phyloP scores from a whole-genome alignment of 2,888 invertebrate genomes.

The Leucozona laternaria region DNA sequence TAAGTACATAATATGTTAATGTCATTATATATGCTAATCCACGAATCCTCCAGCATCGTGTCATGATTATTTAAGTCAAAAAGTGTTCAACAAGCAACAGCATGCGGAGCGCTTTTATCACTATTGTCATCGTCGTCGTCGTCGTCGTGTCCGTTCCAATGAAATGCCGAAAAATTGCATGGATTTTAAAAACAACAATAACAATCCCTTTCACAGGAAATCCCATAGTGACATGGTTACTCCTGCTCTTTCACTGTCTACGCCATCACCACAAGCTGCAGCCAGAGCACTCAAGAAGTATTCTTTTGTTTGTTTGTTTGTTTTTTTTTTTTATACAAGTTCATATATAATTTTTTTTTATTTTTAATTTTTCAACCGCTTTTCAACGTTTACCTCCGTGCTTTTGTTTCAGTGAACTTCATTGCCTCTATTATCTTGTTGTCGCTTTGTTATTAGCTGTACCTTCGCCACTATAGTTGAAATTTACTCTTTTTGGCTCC shows the following conservation, averaged over 20 bases:
- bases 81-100: slow-evolving; percentile 31
- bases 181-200: slow-evolving; percentile 36
- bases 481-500: slow-evolving; percentile 34
- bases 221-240: slow-evolving; percentile 58
- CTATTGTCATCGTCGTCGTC: not conserved
- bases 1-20: too few species aligned
- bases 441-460: slow-evolving; percentile 72
- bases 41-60: not conserved
- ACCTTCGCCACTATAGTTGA: slow-evolving; percentile 34
- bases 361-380: slow-evolving; percentile 55
- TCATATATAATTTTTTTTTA: slow-evolving; percentile 21
- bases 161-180: slow-evolving; percentile 30
- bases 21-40: too few species aligned
- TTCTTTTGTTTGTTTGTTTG: slow-evolving; percentile 27
- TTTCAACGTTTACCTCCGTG: slow-evolving; percentile 52
- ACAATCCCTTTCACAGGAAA: slow-evolving; percentile 51
- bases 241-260: slow-evolving; percentile 22
- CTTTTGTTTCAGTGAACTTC: slow-evolving; percentile 73
- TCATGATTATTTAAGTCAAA: slow-evolving; percentile 29
- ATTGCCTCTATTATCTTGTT: slow-evolving; percentile 74
- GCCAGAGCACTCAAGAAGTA: slow-evolving; percentile 59
- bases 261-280: slow-evolving; percentile 39
- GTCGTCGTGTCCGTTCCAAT: not conserved
- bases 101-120: not conserved
- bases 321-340: slow-evolving; percentile 12